Base-by-base conservation (phyloP, 2,113 vertebrate species). In the Andinoacara biseriatus region DNA sequence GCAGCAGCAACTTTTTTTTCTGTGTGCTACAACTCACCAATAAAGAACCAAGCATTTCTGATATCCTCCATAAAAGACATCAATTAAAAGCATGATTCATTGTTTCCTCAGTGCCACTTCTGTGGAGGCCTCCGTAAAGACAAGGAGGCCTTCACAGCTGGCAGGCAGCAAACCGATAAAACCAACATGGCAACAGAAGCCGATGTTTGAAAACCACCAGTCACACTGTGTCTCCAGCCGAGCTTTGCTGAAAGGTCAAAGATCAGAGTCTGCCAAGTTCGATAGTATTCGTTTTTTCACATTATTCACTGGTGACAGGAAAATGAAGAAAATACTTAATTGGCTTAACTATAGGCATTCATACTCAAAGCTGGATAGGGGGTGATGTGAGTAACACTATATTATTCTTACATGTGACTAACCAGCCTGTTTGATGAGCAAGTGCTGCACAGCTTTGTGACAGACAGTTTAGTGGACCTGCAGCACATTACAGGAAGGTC, bases 81-180 rank as follows among this genome's bases (percentile, higher is more conserved):
- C 85, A 92, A 88, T 93, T 94, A 94, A 94, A 93, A 91, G 79
- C 82, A 82, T 94, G 92, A 94, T 92, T 95, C 93, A 93, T 93
- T 90, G 93, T 94, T 95, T 94, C 95, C 92, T 93, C 62, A 83
- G 79, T 93, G 87, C 89, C 91, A 92, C 89, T 90, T 86, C 86
- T 85, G 85, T 93, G 92, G 92, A 93, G 56, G 76, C 80, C 58
- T 24, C 40, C 76, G 80, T 56, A 76, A 74, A 92, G 88, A 87
- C 86, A 89, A 86, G 90, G 76, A 89, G 87, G 69, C 33, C 78
- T 81, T 22, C 74, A 24, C 89, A 91, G 90, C 88, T 92, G 81
- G 82, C 76, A 84, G 59, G 82, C 82, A 88, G 87, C 60, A 83
- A 87, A 90, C 84, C 85, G 91, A 93, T 91, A 90, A 91, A 92